Percentiles rank a stretch among this genome's conserved stretches.
phyloP scores from a whole-genome alignment of 2,797 vertebrate species.

The Oreochromis grahami region DNA sequence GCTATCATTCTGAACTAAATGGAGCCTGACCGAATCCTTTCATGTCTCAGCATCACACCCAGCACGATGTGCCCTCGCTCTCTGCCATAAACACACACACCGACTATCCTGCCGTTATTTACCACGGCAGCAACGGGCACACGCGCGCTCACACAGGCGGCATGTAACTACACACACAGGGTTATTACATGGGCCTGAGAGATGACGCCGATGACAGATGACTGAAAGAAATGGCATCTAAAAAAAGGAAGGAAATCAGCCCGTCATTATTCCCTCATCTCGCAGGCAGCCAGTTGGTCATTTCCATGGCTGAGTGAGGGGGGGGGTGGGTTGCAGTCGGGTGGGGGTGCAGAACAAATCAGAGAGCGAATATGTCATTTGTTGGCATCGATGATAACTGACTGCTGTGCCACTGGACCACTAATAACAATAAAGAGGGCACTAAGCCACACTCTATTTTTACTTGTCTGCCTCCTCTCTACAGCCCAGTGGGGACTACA shows the following conservation, averaged over 20 bases:
- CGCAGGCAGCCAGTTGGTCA: constrained; percentile 60
- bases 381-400: constrained; percentile 68
- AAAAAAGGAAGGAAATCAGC: constrained; percentile 76
- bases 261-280: constrained; percentile 73
- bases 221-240: constrained; percentile 55
- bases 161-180: not conserved
- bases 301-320: constrained; percentile 53
- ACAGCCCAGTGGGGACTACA: constrained; percentile 57
- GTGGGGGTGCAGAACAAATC: not conserved
- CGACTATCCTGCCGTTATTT: constrained; percentile 59
- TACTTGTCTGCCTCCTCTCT: constrained; percentile 65
- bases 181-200: constrained; percentile 57
- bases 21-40: constrained; percentile 78
- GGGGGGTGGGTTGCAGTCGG: not conserved
- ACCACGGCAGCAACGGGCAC: constrained; percentile 34
- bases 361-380: constrained; percentile 55
- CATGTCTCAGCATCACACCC: constrained; percentile 69
- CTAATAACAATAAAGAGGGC: constrained; percentile 78
- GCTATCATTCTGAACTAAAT: constrained; percentile 78
- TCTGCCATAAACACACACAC: constrained; percentile 67
- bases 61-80: constrained; percentile 68
- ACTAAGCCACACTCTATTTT: constrained; percentile 76
- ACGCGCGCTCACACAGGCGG: not conserved
- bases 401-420: constrained; percentile 71
- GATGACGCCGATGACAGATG: constrained; percentile 72